Conservation (phyloP, 2,888 invertebrate species). For the Bellardia bayeri region DNA sequence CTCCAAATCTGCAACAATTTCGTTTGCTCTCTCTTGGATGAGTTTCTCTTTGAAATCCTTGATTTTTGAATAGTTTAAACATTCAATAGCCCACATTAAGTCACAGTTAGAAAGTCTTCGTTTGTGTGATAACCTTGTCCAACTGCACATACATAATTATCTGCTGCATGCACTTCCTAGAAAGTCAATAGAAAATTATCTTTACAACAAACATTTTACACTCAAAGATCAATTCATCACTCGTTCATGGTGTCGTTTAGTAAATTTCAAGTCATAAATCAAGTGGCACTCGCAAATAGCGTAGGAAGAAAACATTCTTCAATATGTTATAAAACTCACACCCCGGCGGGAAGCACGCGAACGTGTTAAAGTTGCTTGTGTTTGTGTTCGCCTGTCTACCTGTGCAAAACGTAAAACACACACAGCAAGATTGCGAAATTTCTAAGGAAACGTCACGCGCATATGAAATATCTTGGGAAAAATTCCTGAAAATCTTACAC, state of each 20-base stretch:
- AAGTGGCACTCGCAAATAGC: slow-evolving; percentile 76
- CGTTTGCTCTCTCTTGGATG: not conserved
- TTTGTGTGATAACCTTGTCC: slow-evolving; percentile 73
- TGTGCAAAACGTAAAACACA: not conserved
- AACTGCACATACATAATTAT: slow-evolving; percentile 67
- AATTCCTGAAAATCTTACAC: slow-evolving; percentile 29
- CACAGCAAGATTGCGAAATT: slow-evolving; percentile 57
- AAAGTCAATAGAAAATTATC: slow-evolving; percentile 77
- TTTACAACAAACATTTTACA: slow-evolving; percentile 31
- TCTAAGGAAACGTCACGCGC: slow-evolving; percentile 63
- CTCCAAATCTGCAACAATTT: not conserved
- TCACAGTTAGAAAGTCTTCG: slow-evolving; percentile 58
- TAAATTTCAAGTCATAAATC: slow-evolving; percentile 78
- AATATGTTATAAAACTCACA: slow-evolving; percentile 69
- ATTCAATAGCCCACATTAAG: slow-evolving; percentile 74
- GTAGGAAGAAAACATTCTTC: slow-evolving; percentile 19
- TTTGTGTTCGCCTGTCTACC: slow-evolving; percentile 20
- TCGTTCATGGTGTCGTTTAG: slow-evolving; percentile 4
- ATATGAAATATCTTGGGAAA: slow-evolving; percentile 53
- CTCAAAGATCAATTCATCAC: slow-evolving; percentile 38
- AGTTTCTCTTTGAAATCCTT: slow-evolving; percentile 31
- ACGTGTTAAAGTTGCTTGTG: slow-evolving; percentile 56
- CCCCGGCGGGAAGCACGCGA: slow-evolving; percentile 74
- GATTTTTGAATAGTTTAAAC: slow-evolving; percentile 17
- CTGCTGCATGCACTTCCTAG: slow-evolving; percentile 72